These are phyloP conservation scores for Cichlasoma orientale DNA, from an alignment of 2,797 vertebrate genomes.

Conservation along the genomic window DNA sequence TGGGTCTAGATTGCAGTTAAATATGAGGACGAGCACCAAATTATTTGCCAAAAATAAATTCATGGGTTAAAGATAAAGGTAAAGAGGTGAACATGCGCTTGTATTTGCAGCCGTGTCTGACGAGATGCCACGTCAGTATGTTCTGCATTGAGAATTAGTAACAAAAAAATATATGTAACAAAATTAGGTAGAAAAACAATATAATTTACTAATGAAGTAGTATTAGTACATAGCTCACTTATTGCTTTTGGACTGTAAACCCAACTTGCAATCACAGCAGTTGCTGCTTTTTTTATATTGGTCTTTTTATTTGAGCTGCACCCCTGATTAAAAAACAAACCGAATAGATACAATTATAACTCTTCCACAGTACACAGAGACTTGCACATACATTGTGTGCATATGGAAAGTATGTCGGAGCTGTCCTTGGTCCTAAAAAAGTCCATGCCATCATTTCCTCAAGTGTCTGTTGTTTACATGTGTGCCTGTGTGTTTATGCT, in stretches of 20 bases:
- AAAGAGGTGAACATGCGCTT: neutral
- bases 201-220: no score
- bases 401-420: neutral
- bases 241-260: neutral
- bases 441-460: conserved; percentile 7
- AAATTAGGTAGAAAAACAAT: neutral
- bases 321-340: neutral
- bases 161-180: neutral
- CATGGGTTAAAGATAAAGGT: neutral
- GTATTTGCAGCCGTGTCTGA: neutral
- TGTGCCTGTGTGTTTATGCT: conserved; percentile 44
- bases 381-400: neutral
- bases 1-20: neutral
- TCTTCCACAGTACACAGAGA: neutral
- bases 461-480: conserved; percentile 32
- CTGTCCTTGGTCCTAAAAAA: conserved; percentile 50
- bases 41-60: no score
- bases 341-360: neutral
- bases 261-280: no score
- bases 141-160: neutral
- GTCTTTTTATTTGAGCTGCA: neutral
- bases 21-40: neutral
- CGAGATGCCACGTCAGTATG: no score
- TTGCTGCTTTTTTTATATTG: neutral
- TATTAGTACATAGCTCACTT: neutral